Evolutionary conservation across 1,140 invertebrate species (phyloP), one percentile per base, ranked within the genome.

Genomic region (Acromyrmex charruanus): DNA sequence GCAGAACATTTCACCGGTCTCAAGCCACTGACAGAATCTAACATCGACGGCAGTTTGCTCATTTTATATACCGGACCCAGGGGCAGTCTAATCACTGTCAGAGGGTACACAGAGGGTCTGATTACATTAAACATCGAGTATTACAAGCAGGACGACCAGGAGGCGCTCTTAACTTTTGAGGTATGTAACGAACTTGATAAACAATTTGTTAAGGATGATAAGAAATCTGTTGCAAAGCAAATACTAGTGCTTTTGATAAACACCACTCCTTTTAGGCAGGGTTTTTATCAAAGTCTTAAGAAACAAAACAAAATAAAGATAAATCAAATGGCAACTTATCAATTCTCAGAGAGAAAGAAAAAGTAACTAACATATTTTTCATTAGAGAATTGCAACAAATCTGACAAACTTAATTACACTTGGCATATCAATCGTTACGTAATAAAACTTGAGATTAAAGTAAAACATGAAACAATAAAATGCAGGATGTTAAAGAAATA

Each of bases 41-140:
- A 95, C 92, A 91, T 97, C 75, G 97, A 97, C 89, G 97, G 96
- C 68, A 97, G 97, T 59, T 96, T 97, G 28, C 95, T 97, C 74
- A 96, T 97, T 86, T 92, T 98, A 1, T 96, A 97, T 81, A 96
- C 96, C 35, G 97, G 97, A 80, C 97, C 97, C 74, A 96, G 96
- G 91, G 96, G 96, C 55, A 96, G 96, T 74, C 95, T 97, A 3
- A 96, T 98, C n/a, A 97, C 96, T 18, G 95, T 97, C 18, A 96
- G 97, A 94, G 96, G 97, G 85, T 98, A 97, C 90, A 95, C 96
- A 25, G 96, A 97, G 91, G 97, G 97, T 55, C 94, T 98, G 58
- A 95, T 98, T 63, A 98, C 97, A 35, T 94, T 98, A 89, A 98
- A 98, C 93, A 96, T 98, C 93, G 98, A 98, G 93, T 98, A 97